Percentiles rank a stretch among this genome's conserved stretches.
Evolutionary conservation across 2,888 invertebrate genomes (phyloP).

Genomic region (Mesorhabditis spiculigera): DNA sequence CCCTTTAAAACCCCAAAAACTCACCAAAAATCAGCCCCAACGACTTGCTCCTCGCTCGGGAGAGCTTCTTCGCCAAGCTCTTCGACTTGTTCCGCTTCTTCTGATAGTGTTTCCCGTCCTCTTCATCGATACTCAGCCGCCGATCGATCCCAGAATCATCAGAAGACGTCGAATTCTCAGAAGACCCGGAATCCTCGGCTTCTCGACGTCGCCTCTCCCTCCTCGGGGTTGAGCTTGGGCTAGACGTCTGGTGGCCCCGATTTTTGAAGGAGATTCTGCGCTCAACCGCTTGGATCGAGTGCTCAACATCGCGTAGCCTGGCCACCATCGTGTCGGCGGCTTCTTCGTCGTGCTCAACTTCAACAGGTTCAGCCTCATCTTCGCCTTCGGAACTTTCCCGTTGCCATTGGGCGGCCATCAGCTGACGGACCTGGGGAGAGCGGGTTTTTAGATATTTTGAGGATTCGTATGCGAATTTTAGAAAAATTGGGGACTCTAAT

Average conservation of each 20-base stretch:
- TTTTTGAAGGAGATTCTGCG: background rate
- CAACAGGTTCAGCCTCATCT: too few relatives aligned
- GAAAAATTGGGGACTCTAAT: too few relatives aligned
- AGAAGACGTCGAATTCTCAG: background rate
- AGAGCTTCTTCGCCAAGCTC: background rate
- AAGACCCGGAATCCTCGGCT: background rate
- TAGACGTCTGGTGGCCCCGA: background rate
- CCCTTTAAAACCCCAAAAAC: background rate
- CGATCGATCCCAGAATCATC: background rate
- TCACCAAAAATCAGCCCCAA: background rate
- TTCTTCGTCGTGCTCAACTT: background rate
- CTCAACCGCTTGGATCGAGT: background rate
- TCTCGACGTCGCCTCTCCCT: too few relatives aligned
- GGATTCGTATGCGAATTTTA: too few relatives aligned
- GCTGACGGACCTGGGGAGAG: too few relatives aligned
- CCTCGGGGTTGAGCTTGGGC: background rate
- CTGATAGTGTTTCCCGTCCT: background rate
- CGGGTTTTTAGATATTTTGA: too few relatives aligned
- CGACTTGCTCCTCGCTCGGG: background rate
- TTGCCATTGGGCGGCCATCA: too few relatives aligned
- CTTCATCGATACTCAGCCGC: background rate
- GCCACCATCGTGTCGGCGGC: background rate
- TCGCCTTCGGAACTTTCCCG: too few relatives aligned
- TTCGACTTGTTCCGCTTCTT: background rate
- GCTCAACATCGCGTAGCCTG: background rate